These are phyloP conservation scores for Ormia ochracea DNA, from an alignment of 2,888 invertebrate species.

Conservation along the genomic window DNA sequence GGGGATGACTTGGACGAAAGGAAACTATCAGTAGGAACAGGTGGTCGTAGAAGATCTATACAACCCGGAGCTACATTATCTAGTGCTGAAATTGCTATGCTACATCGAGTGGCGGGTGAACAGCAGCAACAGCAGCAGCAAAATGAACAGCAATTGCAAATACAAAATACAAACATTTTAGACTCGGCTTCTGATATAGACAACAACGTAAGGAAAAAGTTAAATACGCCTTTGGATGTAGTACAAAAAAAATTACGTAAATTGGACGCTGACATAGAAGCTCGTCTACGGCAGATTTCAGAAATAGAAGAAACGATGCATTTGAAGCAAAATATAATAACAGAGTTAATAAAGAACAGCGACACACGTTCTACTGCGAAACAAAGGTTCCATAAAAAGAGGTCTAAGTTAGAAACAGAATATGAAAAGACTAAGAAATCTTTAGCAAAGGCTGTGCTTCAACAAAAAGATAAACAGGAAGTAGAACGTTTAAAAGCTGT, in stretches of 20 bases:
- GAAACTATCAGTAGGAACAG: constrained; percentile 30
- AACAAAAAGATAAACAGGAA: constrained; percentile 76
- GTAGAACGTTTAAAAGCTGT: constrained; percentile 76
- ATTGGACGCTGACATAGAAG: constrained; percentile 79
- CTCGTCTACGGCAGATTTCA: constrained; percentile 83
- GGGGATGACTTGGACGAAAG: constrained; percentile 40
- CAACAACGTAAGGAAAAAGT: constrained; percentile 66
- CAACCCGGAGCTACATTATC: constrained; percentile 81
- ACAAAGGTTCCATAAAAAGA: constrained; percentile 81
- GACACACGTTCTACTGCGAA: constrained; percentile 80
- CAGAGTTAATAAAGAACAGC: constrained; percentile 81
- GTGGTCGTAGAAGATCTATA: constrained; percentile 79
- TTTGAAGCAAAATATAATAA: constrained; percentile 85
- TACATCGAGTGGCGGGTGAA: constrained; percentile 79
- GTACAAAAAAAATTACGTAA: constrained; percentile 75
- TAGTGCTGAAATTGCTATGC: constrained; percentile 79
- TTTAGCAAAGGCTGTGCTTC: constrained; percentile 78
- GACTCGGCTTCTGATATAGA: constrained; percentile 70
- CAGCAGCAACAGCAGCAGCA: constrained; percentile 62
- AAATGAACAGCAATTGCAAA: constrained; percentile 38
- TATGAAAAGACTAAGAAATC: constrained; percentile 80
- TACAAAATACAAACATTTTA: constrained; percentile 69
- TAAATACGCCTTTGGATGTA: constrained; percentile 71
- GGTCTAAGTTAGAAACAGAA: constrained; percentile 80
- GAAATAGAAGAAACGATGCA: constrained; percentile 84